Conservation (phyloP, 2,888 invertebrate species). For the Archips crataeganus region DNA sequence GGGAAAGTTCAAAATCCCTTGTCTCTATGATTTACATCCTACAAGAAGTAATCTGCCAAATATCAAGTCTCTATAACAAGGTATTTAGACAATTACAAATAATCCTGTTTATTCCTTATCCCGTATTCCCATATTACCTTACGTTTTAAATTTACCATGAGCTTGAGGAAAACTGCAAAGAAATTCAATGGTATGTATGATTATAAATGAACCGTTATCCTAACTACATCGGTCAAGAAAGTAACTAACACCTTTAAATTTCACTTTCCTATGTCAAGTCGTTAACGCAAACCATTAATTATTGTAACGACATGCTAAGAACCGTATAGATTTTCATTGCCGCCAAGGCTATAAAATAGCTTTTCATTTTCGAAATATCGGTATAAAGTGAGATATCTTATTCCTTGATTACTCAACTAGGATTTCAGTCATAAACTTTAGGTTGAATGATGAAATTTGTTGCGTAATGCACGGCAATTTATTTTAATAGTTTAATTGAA, state of each 20-base stretch:
- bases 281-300: background rate
- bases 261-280: conserved; percentile 14
- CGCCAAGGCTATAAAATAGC: conserved; percentile 4
- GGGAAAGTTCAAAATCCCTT: too few species aligned
- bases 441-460: too few species aligned
- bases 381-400: background rate
- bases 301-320: conserved; percentile 14
- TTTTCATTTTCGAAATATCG: conserved; percentile 14
- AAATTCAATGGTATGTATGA: too few species aligned
- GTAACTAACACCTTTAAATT: background rate
- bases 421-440: background rate
- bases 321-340: conserved; percentile 11
- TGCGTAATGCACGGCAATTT: too few species aligned
- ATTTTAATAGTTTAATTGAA: too few species aligned
- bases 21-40: too few species aligned
- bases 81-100: too few species aligned
- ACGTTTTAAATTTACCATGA: background rate
- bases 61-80: too few species aligned
- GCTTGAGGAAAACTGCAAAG: background rate
- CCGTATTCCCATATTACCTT: too few species aligned
- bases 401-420: background rate
- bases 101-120: too few species aligned
- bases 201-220: too few species aligned
- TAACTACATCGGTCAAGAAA: background rate
- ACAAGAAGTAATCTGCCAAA: too few species aligned